These are phyloP conservation scores for Sicus ferrugineus DNA, from an alignment of 2,888 invertebrate genomes.

Conservation along the genomic window DNA sequence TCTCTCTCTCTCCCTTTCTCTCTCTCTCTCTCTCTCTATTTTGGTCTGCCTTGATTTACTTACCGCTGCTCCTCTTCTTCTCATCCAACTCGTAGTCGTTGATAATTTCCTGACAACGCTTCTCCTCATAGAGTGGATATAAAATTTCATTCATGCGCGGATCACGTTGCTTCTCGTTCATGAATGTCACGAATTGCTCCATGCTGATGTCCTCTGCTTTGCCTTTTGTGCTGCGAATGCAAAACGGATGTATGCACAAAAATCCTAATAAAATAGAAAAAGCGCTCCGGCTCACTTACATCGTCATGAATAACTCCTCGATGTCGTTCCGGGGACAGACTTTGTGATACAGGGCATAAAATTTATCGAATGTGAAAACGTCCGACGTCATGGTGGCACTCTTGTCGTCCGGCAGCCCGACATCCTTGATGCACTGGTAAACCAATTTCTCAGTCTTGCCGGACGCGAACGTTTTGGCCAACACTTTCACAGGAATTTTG, in stretches of 20 bases:
- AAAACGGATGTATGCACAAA: background rate
- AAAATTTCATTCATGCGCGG: slow-evolving; percentile 98
- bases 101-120: slow-evolving; percentile 91
- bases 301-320: slow-evolving; percentile 93
- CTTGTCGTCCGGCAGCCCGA: slow-evolving; percentile 93
- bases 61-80: slow-evolving; percentile 64
- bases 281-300: slow-evolving; percentile 73
- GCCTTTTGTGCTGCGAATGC: slow-evolving; percentile 79
- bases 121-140: slow-evolving; percentile 95
- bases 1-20: no score
- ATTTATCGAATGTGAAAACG: slow-evolving; percentile 98
- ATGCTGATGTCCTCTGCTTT: slow-evolving; percentile 87
- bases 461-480: slow-evolving; percentile 98
- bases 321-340: slow-evolving; percentile 99
- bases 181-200: slow-evolving; percentile 88
- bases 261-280: background rate
- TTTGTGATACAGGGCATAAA: slow-evolving; percentile 97
- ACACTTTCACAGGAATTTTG: slow-evolving; percentile 95
- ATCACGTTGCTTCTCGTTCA: slow-evolving; percentile 98
- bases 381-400: slow-evolving; percentile 94
- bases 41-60: no score
- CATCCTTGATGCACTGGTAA: slow-evolving; percentile 93
- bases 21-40: no score
- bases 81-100: slow-evolving; percentile 89
- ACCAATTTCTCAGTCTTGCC: slow-evolving; percentile 98